These are phyloP conservation scores for Pachyramphus minor DNA, from an alignment of 2,113 vertebrate genomes.

Conservation along the genomic window DNA sequence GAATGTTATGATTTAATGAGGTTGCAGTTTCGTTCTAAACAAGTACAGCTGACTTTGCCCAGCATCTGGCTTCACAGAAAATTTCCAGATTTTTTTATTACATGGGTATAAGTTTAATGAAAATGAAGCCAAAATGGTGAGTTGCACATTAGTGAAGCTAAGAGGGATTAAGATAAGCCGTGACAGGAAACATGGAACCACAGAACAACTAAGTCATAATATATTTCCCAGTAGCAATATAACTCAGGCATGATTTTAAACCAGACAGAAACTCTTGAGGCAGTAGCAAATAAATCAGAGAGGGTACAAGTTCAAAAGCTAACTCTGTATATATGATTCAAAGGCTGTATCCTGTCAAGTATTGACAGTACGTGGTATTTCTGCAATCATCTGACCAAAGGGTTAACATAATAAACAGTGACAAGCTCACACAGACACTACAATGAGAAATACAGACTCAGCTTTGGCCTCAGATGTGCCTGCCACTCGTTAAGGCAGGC, in stretches of 20 bases:
- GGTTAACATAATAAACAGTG: background rate
- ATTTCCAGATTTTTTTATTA: background rate
- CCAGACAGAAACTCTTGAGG: slow-evolving; percentile 29
- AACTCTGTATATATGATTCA: slow-evolving; percentile 16
- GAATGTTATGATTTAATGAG: background rate
- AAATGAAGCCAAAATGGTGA: background rate
- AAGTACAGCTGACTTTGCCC: background rate
- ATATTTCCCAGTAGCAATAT: background rate
- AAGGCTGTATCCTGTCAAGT: background rate
- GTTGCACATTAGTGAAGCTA: background rate
- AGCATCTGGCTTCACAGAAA: background rate
- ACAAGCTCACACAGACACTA: background rate
- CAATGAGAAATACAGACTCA: background rate
- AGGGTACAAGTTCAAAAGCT: slow-evolving; percentile 19
- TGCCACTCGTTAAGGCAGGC: background rate
- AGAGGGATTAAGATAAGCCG: background rate
- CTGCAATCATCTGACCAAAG: slow-evolving; percentile 22
- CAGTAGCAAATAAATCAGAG: slow-evolving; percentile 46
- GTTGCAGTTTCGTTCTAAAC: background rate
- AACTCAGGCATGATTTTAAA: slow-evolving; percentile 16
- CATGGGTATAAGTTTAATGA: background rate
- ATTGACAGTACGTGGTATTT: background rate
- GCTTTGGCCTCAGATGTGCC: background rate
- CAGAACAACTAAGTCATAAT: background rate
- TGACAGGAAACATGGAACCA: background rate